Conservation (phyloP, 1,140 invertebrate species). For the Drosophila grimshawi region DNA sequence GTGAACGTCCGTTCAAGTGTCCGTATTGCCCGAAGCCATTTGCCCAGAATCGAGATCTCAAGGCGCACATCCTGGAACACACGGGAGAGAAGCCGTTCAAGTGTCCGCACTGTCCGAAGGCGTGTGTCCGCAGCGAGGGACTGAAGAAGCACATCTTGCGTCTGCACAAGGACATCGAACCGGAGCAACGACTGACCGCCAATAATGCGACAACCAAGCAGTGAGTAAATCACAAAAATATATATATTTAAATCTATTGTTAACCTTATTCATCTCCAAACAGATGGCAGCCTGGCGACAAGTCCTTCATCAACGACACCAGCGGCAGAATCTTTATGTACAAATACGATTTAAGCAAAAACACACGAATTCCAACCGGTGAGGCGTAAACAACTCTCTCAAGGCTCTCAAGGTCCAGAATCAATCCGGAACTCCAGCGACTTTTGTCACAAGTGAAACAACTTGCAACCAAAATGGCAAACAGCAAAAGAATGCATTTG, state of each 20-base stretch:
- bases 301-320: constrained; percentile 27
- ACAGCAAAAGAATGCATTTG: neutral
- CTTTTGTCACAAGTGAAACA: neutral
- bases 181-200: neutral
- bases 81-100: constrained; percentile 43
- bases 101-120: constrained; percentile 42
- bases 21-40: constrained; percentile 41
- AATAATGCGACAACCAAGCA: constrained; percentile 13
- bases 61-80: constrained; percentile 46
- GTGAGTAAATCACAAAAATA: constrained; percentile 8
- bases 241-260: neutral
- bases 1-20: constrained; percentile 42
- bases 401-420: constrained; percentile 1
- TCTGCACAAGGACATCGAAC: constrained; percentile 40
- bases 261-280: neutral
- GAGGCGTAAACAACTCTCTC: constrained; percentile 19
- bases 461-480: neutral
- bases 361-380: constrained; percentile 23
- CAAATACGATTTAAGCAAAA: constrained; percentile 40
- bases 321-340: constrained; percentile 30
- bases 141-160: constrained; percentile 42
- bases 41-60: constrained; percentile 43
- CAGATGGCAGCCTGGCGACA: constrained; percentile 30
- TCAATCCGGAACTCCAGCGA: neutral
- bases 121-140: constrained; percentile 41